Evolutionary conservation across 2,113 vertebrate genomes (phyloP), one percentile per base, ranked within the genome.

Genomic region (Pitta sordida): DNA sequence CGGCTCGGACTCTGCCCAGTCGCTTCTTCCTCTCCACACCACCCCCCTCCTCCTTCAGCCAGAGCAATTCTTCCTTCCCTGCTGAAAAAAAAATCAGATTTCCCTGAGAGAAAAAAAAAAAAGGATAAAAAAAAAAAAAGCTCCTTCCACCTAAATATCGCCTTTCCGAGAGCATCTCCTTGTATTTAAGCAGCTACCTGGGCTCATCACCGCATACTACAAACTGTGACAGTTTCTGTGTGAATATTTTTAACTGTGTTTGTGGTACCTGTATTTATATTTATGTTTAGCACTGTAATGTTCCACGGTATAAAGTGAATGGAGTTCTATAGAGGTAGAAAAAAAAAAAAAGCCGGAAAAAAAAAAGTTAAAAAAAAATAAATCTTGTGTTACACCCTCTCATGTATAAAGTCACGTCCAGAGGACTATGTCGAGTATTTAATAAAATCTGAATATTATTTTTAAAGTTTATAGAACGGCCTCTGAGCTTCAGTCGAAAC

Each of bases 371-470:
- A 51, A 44, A 63, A 27, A 79, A 78, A 86, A 83, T 75, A 86
- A 90, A 83, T 32, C 93, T 97, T 74, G 97, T 97, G 97, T 98
- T 97, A 96, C 96, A 94, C 96, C 96, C 91, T 90, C 96, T 96
- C 96, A 91, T 98, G 97, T 98, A 98, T 96, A 98, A 97, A 98
- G 93, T 97, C 97, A 80, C 96, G 96, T 98, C 97, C 97, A 97
- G 96, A 96, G 97, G 98, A 98, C 97, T 98, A 97, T 97, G 98
- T 98, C 95, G 97, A 98, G 97, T 98, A 98, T 98, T 98, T 98
- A 98, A 98, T 98, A 98, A 98, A 96, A 98, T 95, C 97, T 96
- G 98, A 96, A 98, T 98, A 98, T 98, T 98, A 98, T 98, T 98
- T 98, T 98, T 98, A 94, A 98, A 97, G 96, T 97, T 96, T 86